Percentiles rank a stretch among this genome's conserved stretches.
These are phyloP conservation scores for Pogonomyrmex californicus DNA, from an alignment of 1,140 invertebrate genomes.

Conservation along the genomic window DNA sequence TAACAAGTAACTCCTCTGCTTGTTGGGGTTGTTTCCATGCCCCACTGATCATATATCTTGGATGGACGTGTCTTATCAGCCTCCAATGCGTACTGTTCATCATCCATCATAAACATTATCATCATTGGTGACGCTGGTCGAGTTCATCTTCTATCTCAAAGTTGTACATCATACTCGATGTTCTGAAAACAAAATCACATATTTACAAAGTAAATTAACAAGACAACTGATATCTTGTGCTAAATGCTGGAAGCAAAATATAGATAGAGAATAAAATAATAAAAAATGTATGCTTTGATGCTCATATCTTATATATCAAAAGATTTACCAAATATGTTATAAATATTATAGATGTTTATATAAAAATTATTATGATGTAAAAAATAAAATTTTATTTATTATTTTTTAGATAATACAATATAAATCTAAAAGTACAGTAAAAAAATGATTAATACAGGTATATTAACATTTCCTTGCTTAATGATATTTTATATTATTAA, in stretches of 20 bases:
- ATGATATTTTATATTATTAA: too few relatives aligned
- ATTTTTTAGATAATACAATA: background rate
- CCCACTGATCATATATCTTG: slow-evolving; percentile 6
- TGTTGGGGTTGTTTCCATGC: background rate
- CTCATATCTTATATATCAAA: background rate
- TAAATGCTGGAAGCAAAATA: background rate
- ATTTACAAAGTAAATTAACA: background rate
- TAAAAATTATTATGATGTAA: background rate
- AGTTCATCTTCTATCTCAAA: slow-evolving; percentile 14
- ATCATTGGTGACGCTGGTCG: background rate
- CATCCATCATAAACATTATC: background rate
- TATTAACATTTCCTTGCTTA: too few relatives aligned
- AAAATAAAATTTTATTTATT: background rate
- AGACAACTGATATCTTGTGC: background rate
- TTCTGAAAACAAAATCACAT: slow-evolving; percentile 1
- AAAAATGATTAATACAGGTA: too few relatives aligned
- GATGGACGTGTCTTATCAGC: slow-evolving; percentile 31
- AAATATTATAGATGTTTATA: background rate
- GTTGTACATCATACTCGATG: background rate
- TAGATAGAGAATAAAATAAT: background rate
- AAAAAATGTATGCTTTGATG: background rate
- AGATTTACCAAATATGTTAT: background rate
- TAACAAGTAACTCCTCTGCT: background rate
- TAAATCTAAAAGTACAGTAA: background rate
- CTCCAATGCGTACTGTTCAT: slow-evolving; percentile 29